phyloP scores from a whole-genome alignment of 2,888 invertebrate genomes.

The Linyphia triangularis region DNA sequence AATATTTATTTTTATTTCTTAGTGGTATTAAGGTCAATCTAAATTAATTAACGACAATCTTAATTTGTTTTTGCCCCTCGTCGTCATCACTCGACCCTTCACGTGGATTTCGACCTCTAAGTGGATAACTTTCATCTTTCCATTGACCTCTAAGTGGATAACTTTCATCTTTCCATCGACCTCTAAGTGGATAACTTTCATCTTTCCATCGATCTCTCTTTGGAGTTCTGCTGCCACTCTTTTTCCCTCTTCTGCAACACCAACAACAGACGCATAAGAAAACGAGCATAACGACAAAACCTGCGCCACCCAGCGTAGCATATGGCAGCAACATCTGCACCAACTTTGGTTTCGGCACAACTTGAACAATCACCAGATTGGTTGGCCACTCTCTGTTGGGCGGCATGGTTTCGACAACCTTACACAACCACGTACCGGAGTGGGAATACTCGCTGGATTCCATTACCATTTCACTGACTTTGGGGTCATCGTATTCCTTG shows the following conservation, averaged over 20 bases:
- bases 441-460: conserved; percentile 20
- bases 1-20: no score
- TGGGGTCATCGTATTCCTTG: conserved; percentile 1
- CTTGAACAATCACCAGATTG: conserved; percentile 30
- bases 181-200: neutral
- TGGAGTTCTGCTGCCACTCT: neutral
- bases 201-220: neutral
- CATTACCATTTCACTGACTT: conserved; percentile 3
- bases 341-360: neutral
- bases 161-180: neutral
- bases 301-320: neutral
- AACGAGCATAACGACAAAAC: neutral
- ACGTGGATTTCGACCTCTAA: neutral
- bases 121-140: neutral
- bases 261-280: neutral
- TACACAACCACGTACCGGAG: conserved; percentile 27
- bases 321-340: neutral
- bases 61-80: neutral
- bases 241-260: neutral
- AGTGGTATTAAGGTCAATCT: no score
- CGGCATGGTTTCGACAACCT: neutral
- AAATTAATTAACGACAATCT: neutral
- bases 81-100: neutral
- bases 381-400: conserved; percentile 38
- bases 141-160: neutral